Evolutionary conservation across 2,888 invertebrate species (phyloP).

Genomic region (Hyposoter dolosus): DNA sequence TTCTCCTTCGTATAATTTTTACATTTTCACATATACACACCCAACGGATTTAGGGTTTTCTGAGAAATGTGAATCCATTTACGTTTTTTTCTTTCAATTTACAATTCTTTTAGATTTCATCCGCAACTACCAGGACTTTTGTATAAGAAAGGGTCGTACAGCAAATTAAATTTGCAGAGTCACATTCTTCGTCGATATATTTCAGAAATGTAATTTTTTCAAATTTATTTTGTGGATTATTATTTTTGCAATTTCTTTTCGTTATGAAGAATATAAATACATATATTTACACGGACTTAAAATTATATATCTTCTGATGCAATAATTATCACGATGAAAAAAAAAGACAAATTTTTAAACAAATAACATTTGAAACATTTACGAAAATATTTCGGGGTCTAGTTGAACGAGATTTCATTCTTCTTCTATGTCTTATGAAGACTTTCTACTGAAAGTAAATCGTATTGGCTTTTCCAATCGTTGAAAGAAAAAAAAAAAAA

Average conservation of each 20-base stretch:
- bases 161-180: not conserved
- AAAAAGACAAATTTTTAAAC: not conserved
- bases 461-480: not conserved
- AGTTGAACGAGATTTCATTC: not conserved
- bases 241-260: not conserved
- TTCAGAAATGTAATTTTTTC: not conserved
- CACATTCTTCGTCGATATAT: not conserved
- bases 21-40: slow-evolving; percentile 1
- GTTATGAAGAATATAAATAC: not conserved
- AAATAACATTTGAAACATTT: not conserved
- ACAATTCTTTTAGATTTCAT: not conserved
- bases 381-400: not conserved
- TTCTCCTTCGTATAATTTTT: slow-evolving; percentile 18
- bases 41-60: not conserved
- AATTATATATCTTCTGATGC: not conserved
- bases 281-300: not conserved
- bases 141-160: not conserved
- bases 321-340: not conserved
- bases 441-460: not conserved
- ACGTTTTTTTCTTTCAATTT: not conserved
- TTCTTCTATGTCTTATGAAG: not conserved
- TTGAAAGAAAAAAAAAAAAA: not conserved
- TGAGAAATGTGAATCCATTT: not conserved
- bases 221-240: not conserved
- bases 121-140: not conserved